phyloP scores from a whole-genome alignment of 1,140 invertebrate genomes.

The Ganaspis sp. region DNA sequence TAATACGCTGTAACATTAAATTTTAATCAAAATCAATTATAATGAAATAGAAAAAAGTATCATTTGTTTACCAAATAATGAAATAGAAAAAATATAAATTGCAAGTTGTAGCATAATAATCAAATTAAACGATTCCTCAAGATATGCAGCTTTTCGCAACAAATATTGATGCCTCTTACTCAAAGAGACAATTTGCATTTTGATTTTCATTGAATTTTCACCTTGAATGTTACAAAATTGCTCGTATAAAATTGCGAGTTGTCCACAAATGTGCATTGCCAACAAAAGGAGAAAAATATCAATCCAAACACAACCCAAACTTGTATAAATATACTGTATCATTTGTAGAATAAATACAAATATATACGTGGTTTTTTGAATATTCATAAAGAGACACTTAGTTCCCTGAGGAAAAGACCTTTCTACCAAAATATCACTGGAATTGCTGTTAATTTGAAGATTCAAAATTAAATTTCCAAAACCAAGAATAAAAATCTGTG shows the following conservation, averaged over 20 bases:
- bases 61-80: slow-evolving; percentile 52
- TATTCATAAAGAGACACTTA: slow-evolving; percentile 41
- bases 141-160: slow-evolving; percentile 20
- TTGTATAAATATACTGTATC: slow-evolving; percentile 31
- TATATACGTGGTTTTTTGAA: slow-evolving; percentile 33
- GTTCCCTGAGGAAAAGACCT: slow-evolving; percentile 40
- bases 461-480: slow-evolving; percentile 20
- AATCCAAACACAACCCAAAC: slow-evolving; percentile 45
- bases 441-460: background rate
- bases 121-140: slow-evolving; percentile 44
- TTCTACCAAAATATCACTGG: background rate
- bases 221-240: slow-evolving; percentile 16
- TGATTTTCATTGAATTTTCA: background rate
- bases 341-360: slow-evolving; percentile 43
- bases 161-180: slow-evolving; percentile 41
- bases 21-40: too few relatives aligned
- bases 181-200: background rate
- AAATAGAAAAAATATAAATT: slow-evolving; percentile 42
- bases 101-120: slow-evolving; percentile 46
- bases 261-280: slow-evolving; percentile 50
- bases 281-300: slow-evolving; percentile 50
- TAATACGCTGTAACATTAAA: too few relatives aligned
- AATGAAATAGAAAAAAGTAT: too few relatives aligned
- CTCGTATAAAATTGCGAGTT: slow-evolving; percentile 43
- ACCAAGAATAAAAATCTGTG: slow-evolving; percentile 40